A percentile compares a stretch with the other conserved stretches of the same genome.
Evolutionary conservation across 1,140 invertebrate genomes (phyloP).

Genomic region (Drosophila mauritiana): DNA sequence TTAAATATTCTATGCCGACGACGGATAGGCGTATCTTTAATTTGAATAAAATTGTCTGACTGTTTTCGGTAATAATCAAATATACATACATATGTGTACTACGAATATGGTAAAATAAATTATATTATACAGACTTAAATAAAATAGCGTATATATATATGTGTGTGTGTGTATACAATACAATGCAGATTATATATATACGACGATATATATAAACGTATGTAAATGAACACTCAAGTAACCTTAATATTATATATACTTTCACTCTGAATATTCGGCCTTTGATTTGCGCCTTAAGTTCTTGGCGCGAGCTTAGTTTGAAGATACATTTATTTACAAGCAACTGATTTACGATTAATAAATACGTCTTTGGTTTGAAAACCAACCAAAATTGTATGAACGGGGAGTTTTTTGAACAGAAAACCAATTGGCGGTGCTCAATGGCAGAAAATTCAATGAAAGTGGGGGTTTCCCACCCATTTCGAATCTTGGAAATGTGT

Average conservation of each 20-base stretch:
- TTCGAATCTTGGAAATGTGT: slow-evolving; percentile 24
- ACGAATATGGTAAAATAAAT: slow-evolving; percentile 40
- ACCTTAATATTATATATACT: slow-evolving; percentile 53
- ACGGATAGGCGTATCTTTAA: slow-evolving; percentile 47
- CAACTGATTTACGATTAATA: slow-evolving; percentile 67
- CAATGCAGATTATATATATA: slow-evolving; percentile 34
- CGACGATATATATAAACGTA: slow-evolving; percentile 27
- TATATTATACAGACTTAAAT: slow-evolving; percentile 58
- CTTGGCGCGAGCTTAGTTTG: slow-evolving; percentile 62
- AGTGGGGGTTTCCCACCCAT: not conserved
- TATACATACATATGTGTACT: slow-evolving; percentile 61
- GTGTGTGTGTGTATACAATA: slow-evolving; percentile 60
- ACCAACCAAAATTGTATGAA: slow-evolving; percentile 38
- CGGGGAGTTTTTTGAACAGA: slow-evolving; percentile 4
- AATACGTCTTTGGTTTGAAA: slow-evolving; percentile 75
- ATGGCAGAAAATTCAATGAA: not conserved
- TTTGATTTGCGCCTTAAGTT: slow-evolving; percentile 47
- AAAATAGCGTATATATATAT: slow-evolving; percentile 53
- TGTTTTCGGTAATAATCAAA: slow-evolving; percentile 66
- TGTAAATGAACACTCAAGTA: slow-evolving; percentile 56
- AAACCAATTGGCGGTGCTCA: not conserved
- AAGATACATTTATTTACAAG: slow-evolving; percentile 48
- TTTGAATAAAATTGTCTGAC: slow-evolving; percentile 77
- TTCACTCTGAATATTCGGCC: slow-evolving; percentile 51
- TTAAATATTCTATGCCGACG: slow-evolving; percentile 69